A percentile compares a stretch with the other conserved stretches of the same genome.
phyloP scores from a whole-genome alignment of 2,797 vertebrate species.

The Tokudaia tokunoshimensis region DNA sequence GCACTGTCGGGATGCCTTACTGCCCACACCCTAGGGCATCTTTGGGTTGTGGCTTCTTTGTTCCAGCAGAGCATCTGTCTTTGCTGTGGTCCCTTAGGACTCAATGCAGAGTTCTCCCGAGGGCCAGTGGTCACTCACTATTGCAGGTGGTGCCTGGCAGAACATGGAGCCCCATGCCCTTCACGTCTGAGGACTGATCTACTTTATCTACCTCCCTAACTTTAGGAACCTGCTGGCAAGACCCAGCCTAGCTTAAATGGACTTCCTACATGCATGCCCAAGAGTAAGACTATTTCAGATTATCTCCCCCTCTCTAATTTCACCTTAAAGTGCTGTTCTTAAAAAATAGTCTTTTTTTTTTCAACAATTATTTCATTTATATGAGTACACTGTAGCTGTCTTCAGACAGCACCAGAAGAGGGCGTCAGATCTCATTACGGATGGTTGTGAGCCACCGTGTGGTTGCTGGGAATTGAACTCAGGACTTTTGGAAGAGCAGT shows the following conservation, averaged over 20 bases:
- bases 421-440: too few relatives aligned
- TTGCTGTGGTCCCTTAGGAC: not conserved
- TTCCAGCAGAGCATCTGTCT: not conserved
- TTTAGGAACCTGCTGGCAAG: too few relatives aligned
- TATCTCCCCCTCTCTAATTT: not conserved
- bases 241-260: not conserved
- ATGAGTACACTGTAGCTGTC: too few relatives aligned
- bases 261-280: not conserved
- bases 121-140: not conserved
- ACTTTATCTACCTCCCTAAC: fast-evolving
- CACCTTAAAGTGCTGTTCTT: not conserved
- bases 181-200: not conserved
- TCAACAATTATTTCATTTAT: too few relatives aligned
- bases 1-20: not conserved
- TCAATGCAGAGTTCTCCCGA: not conserved
- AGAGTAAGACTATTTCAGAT: not conserved
- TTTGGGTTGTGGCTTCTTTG: not conserved
- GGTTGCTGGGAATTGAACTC: too few relatives aligned
- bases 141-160: not conserved
- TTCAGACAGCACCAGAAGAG: too few relatives aligned
- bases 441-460: too few relatives aligned
- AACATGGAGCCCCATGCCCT: too few relatives aligned
- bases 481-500: too few relatives aligned
- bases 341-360: not conserved
- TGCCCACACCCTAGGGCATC: not conserved